Base-by-base conservation (phyloP, 2,797 vertebrate species). In the Protosalanx chinensis region DNA sequence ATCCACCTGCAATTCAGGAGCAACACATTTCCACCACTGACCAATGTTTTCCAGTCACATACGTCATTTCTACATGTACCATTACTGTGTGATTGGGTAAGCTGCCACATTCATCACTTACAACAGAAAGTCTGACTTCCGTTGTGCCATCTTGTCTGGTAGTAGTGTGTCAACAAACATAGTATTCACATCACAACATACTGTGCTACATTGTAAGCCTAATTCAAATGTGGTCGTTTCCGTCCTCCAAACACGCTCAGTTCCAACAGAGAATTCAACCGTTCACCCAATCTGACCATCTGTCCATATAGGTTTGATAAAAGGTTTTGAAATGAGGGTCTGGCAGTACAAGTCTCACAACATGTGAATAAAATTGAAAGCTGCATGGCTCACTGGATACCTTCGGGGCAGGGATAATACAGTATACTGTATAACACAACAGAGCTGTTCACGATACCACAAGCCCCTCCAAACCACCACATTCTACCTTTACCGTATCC, bases 361-460 rank as follows among this genome's bases (percentile, higher is more conserved):
- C 76, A 79, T 75, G 72, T 72, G 70, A 73, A 80, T 70, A 58
- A 79, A 73, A 78, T 29, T 2, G 71, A 59, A 80, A 79, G 78
- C 73, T 81, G 70, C 58, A 78, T 53, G 64, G 64, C 72, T 76
- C 75, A 80, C 72, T 33, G 66, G 83, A 72, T 74, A 76, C 70
- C 5, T 46, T 60, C 20, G 71, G 71, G 58, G 75, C 53, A 65
- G 72, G 37, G 59, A 67, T 57, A 72, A 61, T 23, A 49, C 20
- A 68, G 70, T 51, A 29, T 27, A 16, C 41, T 46, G 41, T 46
- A 46, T 46, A 46, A 46, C 3, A 29, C 51, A 33, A 64, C 61
- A 74, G 70, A 23, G 77, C 67, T 77, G 77, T 61, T 72, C 72
- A 79, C 75, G 79, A 84, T 85, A 87, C 84, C 81, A 76, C 78